These are phyloP conservation scores for Empidonax traillii DNA, from an alignment of 2,113 vertebrate species.

Conservation along the genomic window DNA sequence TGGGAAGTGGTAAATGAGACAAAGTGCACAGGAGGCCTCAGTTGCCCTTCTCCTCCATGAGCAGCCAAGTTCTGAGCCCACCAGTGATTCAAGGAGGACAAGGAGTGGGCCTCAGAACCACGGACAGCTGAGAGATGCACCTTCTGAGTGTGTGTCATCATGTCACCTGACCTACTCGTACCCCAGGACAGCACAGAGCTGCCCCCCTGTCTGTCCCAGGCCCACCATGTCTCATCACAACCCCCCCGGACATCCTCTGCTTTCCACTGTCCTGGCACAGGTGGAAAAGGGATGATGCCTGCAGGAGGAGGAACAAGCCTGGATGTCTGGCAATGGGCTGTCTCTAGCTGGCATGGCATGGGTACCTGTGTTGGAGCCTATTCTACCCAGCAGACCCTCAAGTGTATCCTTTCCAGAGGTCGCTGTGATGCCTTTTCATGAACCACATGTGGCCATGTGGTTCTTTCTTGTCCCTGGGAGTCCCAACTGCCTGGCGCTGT, in stretches of 20 bases:
- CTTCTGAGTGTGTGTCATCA: not conserved
- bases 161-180: not conserved
- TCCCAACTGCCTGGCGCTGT: accelerated
- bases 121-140: not conserved
- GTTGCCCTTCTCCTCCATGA: not conserved
- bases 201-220: not conserved
- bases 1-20: not conserved
- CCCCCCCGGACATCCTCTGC: accelerated
- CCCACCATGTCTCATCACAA: not conserved
- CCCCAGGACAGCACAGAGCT: not conserved
- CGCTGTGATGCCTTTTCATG: not conserved
- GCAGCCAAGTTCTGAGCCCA: not conserved
- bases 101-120: not conserved
- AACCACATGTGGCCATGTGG: not conserved
- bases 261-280: not conserved
- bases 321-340: not conserved
- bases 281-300: not conserved
- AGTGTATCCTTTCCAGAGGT: not conserved
- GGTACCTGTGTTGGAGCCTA: not conserved
- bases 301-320: not conserved
- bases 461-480: not conserved
- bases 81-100: not conserved
- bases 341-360: not conserved
- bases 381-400: not conserved
- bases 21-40: not conserved